Evolutionary conservation across 2,888 invertebrate genomes (phyloP).

Genomic region (Acronicta psi): DNA sequence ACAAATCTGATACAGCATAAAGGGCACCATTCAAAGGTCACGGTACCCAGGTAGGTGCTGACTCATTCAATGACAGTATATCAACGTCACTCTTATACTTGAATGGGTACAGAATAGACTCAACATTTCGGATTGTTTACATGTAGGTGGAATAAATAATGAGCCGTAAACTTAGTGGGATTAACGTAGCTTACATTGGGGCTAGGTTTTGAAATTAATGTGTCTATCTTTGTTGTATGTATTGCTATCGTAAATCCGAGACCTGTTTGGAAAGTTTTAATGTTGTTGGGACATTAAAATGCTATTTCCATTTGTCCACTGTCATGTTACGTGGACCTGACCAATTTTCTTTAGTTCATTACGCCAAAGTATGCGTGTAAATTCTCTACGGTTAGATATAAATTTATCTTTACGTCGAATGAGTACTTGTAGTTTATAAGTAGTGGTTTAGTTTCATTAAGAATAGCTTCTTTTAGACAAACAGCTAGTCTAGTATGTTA

Average conservation of each 20-base stretch:
- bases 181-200: conserved; percentile 25
- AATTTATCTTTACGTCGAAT: no score
- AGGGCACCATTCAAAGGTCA: conserved; percentile 52
- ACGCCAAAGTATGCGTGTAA: background rate
- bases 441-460: no score
- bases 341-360: conserved; percentile 12
- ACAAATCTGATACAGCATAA: conserved; percentile 45
- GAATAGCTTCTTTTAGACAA: no score
- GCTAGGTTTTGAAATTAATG: conserved; percentile 36
- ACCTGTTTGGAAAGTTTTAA: conserved; percentile 37
- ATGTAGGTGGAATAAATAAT: conserved; percentile 36
- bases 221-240: conserved; percentile 12
- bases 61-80: conserved; percentile 43
- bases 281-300: conserved; percentile 17
- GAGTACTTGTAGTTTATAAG: no score
- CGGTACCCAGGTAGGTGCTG: conserved; percentile 28
- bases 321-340: conserved; percentile 1
- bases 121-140: conserved; percentile 37
- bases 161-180: conserved; percentile 25
- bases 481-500: no score
- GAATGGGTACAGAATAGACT: conserved; percentile 15
- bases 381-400: background rate
- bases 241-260: conserved; percentile 6
- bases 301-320: conserved; percentile 7
- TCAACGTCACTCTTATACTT: conserved; percentile 33